phyloP scores from a whole-genome alignment of 2,888 invertebrate species.

The Hyppa rectilinea region DNA sequence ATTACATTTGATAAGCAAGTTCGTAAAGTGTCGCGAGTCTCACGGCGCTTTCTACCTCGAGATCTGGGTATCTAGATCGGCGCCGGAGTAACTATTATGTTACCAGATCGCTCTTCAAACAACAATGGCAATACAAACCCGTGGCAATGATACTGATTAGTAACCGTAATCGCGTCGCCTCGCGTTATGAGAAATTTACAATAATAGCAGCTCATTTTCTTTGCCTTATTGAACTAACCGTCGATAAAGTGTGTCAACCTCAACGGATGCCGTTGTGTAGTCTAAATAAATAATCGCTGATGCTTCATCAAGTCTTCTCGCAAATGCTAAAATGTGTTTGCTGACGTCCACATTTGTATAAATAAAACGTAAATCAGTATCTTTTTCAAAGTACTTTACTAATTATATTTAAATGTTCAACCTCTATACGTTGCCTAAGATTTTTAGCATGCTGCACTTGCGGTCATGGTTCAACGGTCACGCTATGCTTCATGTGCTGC shows the following conservation, averaged over 20 bases:
- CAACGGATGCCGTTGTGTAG: constrained; percentile 46
- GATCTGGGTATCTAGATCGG: constrained; percentile 85
- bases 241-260: constrained; percentile 58
- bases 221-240: constrained; percentile 48
- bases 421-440: constrained; percentile 28
- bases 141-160: constrained; percentile 79
- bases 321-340: constrained; percentile 13
- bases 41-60: constrained; percentile 76
- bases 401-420: constrained; percentile 30
- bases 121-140: constrained; percentile 75
- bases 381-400: constrained; percentile 17
- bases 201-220: constrained; percentile 55
- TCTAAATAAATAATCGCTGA: constrained; percentile 51
- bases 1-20: constrained; percentile 55
- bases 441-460: constrained; percentile 49
- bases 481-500: constrained; percentile 55
- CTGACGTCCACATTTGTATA: constrained; percentile 23
- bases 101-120: constrained; percentile 69
- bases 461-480: constrained; percentile 62
- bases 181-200: constrained; percentile 62
- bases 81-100: constrained; percentile 77
- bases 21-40: constrained; percentile 64
- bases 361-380: constrained; percentile 27
- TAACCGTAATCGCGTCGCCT: constrained; percentile 61
- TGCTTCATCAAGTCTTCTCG: constrained; percentile 29